Base-by-base conservation (phyloP, 2,797 vertebrate species). In the Myotis planiceps region DNA sequence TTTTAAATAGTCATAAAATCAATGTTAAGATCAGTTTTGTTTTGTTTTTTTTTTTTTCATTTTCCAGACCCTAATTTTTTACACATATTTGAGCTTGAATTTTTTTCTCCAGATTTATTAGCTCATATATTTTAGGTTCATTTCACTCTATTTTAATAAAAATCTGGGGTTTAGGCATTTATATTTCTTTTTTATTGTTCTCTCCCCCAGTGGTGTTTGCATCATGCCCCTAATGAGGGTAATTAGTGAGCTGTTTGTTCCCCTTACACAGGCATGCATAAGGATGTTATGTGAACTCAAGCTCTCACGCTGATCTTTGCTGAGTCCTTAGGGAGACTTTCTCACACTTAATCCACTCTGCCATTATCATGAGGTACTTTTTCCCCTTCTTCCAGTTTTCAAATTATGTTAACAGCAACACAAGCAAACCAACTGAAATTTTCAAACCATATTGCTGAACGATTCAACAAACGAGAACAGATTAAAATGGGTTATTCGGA, bases 191-290 rank as follows among this genome's bases (percentile, higher is more conserved):
- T 94, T 93, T 93, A 93, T 65, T 92, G 72, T 90, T 39, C 45
- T 90, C 78, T 89, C 53, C 65, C 69, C 32, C 47, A 90, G 5
- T 45, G 21, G 39, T 39, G 15, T 75, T 94, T 92, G 60, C 69
- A 79, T 88, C 81, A 75, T 2, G 10, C 55, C 69, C 47, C 79
- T 90, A 45, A 72, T 45, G 82, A 96, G 29, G 21, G 39, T 84
- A 90, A 83, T 90, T 91, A 86, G 51, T 94, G 85, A 97, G 74
- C 74, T 86, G 51, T 90, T 95, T 92, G 45, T 96, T 94, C 88
- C 68, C 37, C 2, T 47, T 66, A 75, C 82, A 83, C 32, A 83
- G 75, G 19, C 47, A 42, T 45, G 34, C 74, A 79, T 82, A 79
- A 95, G 82, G 82, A 95, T 47, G 4, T 42, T 82, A 47, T 89